A percentile compares a stretch with the other conserved stretches of the same genome.
These are phyloP conservation scores for Cordylochernes scorpioides DNA, from an alignment of 2,888 invertebrate genomes.

Conservation along the genomic window DNA sequence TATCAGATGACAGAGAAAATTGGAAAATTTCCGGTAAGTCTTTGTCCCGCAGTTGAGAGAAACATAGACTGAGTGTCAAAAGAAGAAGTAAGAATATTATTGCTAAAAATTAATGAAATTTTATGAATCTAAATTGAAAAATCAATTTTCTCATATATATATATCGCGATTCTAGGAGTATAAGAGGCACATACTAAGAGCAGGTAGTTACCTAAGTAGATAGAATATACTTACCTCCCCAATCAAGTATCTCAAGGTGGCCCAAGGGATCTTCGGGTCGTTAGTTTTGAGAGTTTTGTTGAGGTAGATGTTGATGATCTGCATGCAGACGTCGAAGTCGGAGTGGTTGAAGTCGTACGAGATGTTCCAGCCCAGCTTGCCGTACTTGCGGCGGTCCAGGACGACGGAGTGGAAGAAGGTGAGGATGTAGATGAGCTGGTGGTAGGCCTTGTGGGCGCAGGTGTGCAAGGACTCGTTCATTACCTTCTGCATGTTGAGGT, in stretches of 20 bases:
- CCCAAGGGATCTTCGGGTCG: conserved; percentile 54
- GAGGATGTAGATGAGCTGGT: conserved; percentile 52
- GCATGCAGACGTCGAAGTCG: conserved; percentile 63
- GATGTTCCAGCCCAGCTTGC: conserved; percentile 83
- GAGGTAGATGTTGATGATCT: conserved; percentile 57
- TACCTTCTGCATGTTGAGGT: conserved; percentile 60
- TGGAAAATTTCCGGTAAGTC: too few species aligned
- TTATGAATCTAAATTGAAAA: too few species aligned
- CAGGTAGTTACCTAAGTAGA: too few species aligned
- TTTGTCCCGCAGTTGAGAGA: too few species aligned
- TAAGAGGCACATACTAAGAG: too few species aligned
- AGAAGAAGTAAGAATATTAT: too few species aligned
- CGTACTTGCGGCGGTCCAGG: conserved; percentile 66
- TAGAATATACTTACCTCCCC: conserved; percentile 64
- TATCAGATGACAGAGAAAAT: too few species aligned
- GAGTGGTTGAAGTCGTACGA: conserved; percentile 72
- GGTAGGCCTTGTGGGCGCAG: conserved; percentile 47
- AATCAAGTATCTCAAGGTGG: conserved; percentile 63
- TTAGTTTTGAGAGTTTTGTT: conserved; percentile 28
- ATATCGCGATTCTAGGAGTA: too few species aligned
- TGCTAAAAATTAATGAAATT: too few species aligned
- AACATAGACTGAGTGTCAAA: too few species aligned
- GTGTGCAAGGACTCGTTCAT: conserved; percentile 39
- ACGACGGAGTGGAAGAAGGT: conserved; percentile 83
- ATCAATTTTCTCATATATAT: too few species aligned